These are phyloP conservation scores for Cenopis cana DNA, from an alignment of 2,888 invertebrate species.

Conservation along the genomic window DNA sequence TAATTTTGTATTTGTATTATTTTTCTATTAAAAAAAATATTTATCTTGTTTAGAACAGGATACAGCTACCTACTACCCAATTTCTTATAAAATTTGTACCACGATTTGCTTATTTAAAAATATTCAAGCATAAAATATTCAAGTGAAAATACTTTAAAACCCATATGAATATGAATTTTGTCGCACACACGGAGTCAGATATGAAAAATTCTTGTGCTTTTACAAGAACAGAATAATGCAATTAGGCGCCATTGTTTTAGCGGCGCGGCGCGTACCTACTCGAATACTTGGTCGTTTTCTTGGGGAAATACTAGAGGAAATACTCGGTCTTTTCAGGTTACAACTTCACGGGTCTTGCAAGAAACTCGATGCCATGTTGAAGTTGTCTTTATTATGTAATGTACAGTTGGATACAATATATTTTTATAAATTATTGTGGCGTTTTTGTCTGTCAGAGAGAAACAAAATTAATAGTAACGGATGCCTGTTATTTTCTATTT, in stretches of 20 bases:
- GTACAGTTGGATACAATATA: conserved; percentile 23
- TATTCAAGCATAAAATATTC: not conserved
- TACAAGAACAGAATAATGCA: conserved; percentile 36
- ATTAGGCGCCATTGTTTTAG: conserved; percentile 26
- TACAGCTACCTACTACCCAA: not conserved
- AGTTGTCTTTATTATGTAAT: conserved; percentile 32
- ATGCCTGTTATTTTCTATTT: too few species aligned
- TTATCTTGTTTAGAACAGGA: too few species aligned
- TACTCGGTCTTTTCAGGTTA: conserved; percentile 19
- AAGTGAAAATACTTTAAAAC: not conserved
- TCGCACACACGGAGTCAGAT: conserved; percentile 19
- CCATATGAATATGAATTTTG: conserved; percentile 20
- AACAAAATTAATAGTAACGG: too few species aligned
- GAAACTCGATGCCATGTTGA: conserved; percentile 28
- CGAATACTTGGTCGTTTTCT: conserved; percentile 11
- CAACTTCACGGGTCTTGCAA: conserved; percentile 11
- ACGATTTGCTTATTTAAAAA: not conserved
- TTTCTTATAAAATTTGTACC: not conserved
- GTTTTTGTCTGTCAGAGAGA: too few species aligned
- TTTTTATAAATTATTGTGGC: not conserved
- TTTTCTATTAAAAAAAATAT: too few species aligned
- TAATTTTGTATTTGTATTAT: too few species aligned
- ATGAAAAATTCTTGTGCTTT: conserved; percentile 36
- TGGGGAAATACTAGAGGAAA: conserved; percentile 25
- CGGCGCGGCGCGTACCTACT: conserved; percentile 13